A percentile compares a stretch with the other conserved stretches of the same genome.
These are phyloP conservation scores for Alexandromys fortis DNA, from an alignment of 2,113 vertebrate species.

Conservation along the genomic window DNA sequence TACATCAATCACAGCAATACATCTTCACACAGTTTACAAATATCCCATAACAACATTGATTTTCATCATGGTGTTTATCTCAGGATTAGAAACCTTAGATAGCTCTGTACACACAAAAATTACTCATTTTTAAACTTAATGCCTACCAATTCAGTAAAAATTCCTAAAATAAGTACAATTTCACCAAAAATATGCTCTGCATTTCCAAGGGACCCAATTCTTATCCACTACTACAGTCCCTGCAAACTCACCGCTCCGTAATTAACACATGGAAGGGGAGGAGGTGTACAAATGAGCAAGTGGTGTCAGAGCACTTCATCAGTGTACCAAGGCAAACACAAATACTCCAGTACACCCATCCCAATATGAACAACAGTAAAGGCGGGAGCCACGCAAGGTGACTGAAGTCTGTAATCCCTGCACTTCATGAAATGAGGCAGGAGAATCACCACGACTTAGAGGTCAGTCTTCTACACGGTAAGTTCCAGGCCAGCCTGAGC, in stretches of 20 bases:
- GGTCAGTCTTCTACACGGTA: background rate
- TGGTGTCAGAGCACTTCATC: background rate
- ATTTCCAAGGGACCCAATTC: slow-evolving; percentile 23
- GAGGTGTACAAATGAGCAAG: background rate
- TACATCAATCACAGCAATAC: background rate
- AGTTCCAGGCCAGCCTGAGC: background rate
- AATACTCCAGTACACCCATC: slow-evolving; percentile 68
- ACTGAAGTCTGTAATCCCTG: background rate
- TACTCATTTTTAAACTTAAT: background rate
- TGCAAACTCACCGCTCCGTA: background rate
- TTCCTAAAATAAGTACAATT: slow-evolving; percentile 7
- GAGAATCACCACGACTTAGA: background rate
- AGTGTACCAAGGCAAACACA: background rate
- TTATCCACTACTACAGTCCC: background rate
- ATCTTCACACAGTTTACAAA: background rate
- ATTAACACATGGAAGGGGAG: background rate
- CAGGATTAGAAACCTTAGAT: background rate
- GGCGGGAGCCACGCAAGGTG: background rate
- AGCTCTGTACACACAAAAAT: background rate
- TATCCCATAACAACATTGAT: background rate
- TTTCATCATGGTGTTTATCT: background rate
- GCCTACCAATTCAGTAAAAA: background rate
- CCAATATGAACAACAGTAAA: slow-evolving; percentile 68
- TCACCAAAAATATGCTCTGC: slow-evolving; percentile 14
- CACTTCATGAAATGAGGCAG: background rate